phyloP scores from a whole-genome alignment of 1,140 invertebrate species.

The Drosophila neocordata region DNA sequence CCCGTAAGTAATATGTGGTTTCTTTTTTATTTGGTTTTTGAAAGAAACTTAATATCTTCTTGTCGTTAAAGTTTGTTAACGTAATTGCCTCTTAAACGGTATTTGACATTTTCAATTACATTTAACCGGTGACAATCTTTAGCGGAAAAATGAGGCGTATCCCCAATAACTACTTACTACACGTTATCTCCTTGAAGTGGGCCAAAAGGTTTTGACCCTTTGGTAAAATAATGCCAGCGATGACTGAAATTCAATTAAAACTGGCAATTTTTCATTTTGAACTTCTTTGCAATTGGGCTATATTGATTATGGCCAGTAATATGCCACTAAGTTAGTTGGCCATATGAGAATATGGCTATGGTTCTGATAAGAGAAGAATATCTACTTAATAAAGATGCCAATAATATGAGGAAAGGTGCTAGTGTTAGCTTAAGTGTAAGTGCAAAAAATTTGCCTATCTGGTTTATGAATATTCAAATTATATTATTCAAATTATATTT shows the following conservation, averaged over 20 bases:
- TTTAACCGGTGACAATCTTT: background rate
- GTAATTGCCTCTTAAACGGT: constrained; percentile 5
- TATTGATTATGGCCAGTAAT: background rate
- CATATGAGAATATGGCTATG: too few species aligned
- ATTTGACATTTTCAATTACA: constrained; percentile 1
- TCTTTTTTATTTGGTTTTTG: background rate
- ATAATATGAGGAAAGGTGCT: too few species aligned
- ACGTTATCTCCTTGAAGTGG: constrained; percentile 1
- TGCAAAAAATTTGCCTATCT: too few species aligned
- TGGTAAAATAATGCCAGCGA: constrained; percentile 6
- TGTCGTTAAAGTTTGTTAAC: background rate
- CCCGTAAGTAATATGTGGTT: background rate
- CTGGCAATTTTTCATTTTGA: constrained; percentile 3
- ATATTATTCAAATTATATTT: too few species aligned
- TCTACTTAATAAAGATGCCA: too few species aligned
- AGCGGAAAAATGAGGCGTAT: background rate
- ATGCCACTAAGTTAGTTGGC: too few species aligned
- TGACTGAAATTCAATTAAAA: constrained; percentile 4
- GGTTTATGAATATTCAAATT: too few species aligned
- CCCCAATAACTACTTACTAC: background rate
- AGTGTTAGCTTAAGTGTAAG: too few species aligned
- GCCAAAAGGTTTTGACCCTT: constrained; percentile 9
- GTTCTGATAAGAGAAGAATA: too few species aligned
- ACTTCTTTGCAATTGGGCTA: background rate
- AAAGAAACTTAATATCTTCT: background rate